These are phyloP conservation scores for Clytia hemisphaerica DNA, from an alignment of 30 jellyfish, hydroid and myxozoan species.

Conservation along the genomic window DNA sequence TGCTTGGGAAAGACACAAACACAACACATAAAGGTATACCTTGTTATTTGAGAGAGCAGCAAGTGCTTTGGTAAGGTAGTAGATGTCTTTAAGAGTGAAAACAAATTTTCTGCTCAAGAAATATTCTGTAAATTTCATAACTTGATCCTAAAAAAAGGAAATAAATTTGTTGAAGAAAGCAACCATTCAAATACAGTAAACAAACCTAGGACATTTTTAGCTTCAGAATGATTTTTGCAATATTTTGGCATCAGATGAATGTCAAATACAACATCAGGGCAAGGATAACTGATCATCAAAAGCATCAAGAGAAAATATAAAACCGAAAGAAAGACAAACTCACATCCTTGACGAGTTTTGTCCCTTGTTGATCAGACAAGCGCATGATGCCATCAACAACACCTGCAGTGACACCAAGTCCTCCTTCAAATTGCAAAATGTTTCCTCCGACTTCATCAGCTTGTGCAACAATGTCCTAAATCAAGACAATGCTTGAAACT, in stretches of 20 bases:
- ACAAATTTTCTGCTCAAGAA: conserved; percentile 77
- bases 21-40: conserved; percentile 26
- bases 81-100: conserved; percentile 52
- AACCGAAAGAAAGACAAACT: neutral
- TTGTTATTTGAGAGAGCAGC: conserved; percentile 49
- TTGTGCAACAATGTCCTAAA: conserved; percentile 75
- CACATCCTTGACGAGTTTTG: conserved; percentile 35
- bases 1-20: neutral
- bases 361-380: conserved; percentile 53
- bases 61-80: conserved; percentile 44
- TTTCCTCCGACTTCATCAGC: conserved; percentile 88
- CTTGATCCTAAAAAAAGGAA: conserved; percentile 53
- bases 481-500: neutral
- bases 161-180: neutral
- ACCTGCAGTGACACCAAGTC: conserved; percentile 60
- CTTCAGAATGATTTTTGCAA: conserved; percentile 18
- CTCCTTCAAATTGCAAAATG: conserved; percentile 89
- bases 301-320: neutral
- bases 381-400: conserved; percentile 54
- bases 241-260: neutral
- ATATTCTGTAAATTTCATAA: conserved; percentile 70
- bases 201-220: neutral
- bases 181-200: neutral
- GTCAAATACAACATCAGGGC: conserved; percentile 39
- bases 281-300: conserved; percentile 39